Base-by-base conservation (phyloP, 64 coral and sea anemone genomes). In the Anthopleura sola region DNA sequence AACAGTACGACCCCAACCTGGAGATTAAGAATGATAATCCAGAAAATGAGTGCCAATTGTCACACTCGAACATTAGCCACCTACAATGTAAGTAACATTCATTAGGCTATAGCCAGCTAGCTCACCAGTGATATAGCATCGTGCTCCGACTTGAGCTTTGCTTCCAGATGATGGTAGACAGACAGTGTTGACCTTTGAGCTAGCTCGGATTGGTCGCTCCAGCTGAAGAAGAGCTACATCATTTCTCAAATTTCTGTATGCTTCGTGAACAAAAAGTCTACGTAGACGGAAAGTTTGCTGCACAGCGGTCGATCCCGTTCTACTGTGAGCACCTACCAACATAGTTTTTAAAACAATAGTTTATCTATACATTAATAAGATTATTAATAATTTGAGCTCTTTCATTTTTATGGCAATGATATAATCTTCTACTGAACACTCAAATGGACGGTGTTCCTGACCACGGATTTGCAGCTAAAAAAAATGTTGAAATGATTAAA, bases 1-100 rank as follows among this genome's bases (percentile, higher is more conserved):
- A n/a, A 78, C 50, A n/a, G 84, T 78, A 46, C 89, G 69, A 47
- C 89, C 89, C 89, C 89, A 91, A 6, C 89, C 89, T 91, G 36
- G 10, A 44, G 12, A 40, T 6, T 38, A 36, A 33, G 2, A 19
- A 77, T 4, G 7, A 37, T 33, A 34, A 3, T 24, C n/a, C n/a
- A n/a, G n/a, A n/a, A n/a, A 68, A 24, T 68, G 19, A 5, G 19
- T 5, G 28, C 28, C 24, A 21, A 37, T 37, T 80, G 77, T 29
- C 32, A 36, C 28, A 36, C 2, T 9, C 18, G 71, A 75, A 11
- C 21, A 75, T 75, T 2, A 37, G 40, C 0, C 36, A 33, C 36
- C 28, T n/a, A 37, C 21, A 75, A 13, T 11, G 36, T 15, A 75
- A 14, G 28, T 23, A 33, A 20, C 9, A 38, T 16, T 24, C 6